Conservation (phyloP, 2,888 invertebrate species). For the Cancer borealis region DNA sequence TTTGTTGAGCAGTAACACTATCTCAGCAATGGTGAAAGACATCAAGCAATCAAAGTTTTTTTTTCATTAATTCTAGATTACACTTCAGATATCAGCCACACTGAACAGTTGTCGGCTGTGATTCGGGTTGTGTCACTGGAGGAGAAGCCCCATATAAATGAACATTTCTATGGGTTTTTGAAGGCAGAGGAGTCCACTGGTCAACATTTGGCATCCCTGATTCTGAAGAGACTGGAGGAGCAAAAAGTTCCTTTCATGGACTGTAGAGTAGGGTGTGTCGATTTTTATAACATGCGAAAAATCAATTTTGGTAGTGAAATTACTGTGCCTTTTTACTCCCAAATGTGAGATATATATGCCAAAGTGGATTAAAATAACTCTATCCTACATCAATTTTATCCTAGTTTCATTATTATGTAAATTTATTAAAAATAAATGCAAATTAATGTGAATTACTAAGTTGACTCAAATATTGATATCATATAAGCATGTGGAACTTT, state of each 20-base stretch:
- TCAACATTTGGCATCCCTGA: constrained; percentile 59
- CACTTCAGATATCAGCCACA: constrained; percentile 71
- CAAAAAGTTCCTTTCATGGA: constrained; percentile 78
- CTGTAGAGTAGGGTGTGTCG: too few species aligned
- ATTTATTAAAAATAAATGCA: too few species aligned
- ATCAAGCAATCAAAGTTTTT: constrained; percentile 68
- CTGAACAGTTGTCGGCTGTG: constrained; percentile 69
- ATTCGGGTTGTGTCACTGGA: constrained; percentile 52
- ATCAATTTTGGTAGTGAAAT: too few species aligned
- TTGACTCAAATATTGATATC: too few species aligned
- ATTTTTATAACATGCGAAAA: too few species aligned
- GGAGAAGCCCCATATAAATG: constrained; percentile 56
- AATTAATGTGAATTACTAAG: too few species aligned
- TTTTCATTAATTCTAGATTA: constrained; percentile 72
- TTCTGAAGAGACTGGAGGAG: constrained; percentile 75
- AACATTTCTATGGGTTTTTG: constrained; percentile 55
- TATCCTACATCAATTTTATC: too few species aligned
- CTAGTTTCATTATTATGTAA: too few species aligned
- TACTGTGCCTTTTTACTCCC: too few species aligned
- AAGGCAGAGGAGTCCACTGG: constrained; percentile 67
- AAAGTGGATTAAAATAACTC: too few species aligned
- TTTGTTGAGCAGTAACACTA: constrained; percentile 62
- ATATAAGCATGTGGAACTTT: too few species aligned
- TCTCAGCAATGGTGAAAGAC: constrained; percentile 60
- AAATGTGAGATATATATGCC: too few species aligned